Percentiles rank a stretch among this genome's conserved stretches.
Conservation (phyloP, 2,797 vertebrate species). For the Tapera naevia region DNA sequence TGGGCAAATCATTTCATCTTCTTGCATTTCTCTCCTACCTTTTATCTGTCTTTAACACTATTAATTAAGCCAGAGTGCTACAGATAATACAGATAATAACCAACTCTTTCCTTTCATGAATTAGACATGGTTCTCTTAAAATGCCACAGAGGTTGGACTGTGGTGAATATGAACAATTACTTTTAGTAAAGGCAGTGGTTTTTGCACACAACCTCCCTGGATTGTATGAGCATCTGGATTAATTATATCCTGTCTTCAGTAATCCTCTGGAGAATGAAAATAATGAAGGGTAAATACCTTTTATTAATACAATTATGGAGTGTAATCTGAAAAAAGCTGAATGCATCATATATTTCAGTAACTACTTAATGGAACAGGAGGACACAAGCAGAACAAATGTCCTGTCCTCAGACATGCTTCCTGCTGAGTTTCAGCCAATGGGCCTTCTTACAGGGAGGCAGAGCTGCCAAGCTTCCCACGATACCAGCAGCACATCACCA, state of each 20-base stretch:
- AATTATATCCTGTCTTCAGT: slow-evolving; percentile 53
- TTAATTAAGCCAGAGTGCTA: slow-evolving; percentile 60
- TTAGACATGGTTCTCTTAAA: slow-evolving; percentile 53
- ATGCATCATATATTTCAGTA: slow-evolving; percentile 22
- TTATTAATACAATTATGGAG: slow-evolving; percentile 55
- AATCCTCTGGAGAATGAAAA: slow-evolving; percentile 58
- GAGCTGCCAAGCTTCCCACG: background rate
- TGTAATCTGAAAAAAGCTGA: slow-evolving; percentile 38
- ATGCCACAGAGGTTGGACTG: slow-evolving; percentile 47
- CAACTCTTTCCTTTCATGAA: slow-evolving; percentile 43
- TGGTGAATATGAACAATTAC: slow-evolving; percentile 47
- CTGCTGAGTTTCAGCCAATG: background rate
- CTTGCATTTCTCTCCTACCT: slow-evolving; percentile 40
- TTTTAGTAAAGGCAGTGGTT: slow-evolving; percentile 35
- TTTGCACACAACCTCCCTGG: slow-evolving; percentile 2
- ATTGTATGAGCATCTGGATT: slow-evolving; percentile 34
- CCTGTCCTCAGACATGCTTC: background rate
- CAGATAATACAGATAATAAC: slow-evolving; percentile 60
- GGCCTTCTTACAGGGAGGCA: background rate
- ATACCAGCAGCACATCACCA: background rate
- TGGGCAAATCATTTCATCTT: slow-evolving; percentile 52
- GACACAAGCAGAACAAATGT: background rate
- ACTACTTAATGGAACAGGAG: slow-evolving; percentile 23
- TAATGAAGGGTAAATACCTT: slow-evolving; percentile 66
- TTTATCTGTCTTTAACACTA: slow-evolving; percentile 60